Conservation (phyloP, 2,888 invertebrate genomes). For the Cryptophagus acutangulus region DNA sequence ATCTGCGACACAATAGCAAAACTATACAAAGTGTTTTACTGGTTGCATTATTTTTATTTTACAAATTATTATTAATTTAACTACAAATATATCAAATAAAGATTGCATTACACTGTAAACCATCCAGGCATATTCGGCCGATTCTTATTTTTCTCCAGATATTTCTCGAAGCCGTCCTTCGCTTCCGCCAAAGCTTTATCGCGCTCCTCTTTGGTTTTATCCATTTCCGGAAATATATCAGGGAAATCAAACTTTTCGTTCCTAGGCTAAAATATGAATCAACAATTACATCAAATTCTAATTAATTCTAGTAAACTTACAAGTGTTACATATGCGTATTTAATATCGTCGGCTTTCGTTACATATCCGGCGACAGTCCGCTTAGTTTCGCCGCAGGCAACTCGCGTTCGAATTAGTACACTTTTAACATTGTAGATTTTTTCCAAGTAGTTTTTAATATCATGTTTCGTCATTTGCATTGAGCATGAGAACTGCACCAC, state of each 20-base stretch:
- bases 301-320: slow-evolving; percentile 49
- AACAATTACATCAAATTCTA: slow-evolving; percentile 1
- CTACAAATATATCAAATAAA: no score
- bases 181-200: slow-evolving; percentile 60
- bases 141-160: slow-evolving; percentile 60
- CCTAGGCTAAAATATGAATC: slow-evolving; percentile 57
- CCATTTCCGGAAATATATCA: slow-evolving; percentile 56
- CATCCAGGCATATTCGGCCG: slow-evolving; percentile 72
- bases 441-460: slow-evolving; percentile 88
- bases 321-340: slow-evolving; percentile 73
- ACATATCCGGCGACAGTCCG: slow-evolving; percentile 61
- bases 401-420: slow-evolving; percentile 69
- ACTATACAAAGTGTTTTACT: no score
- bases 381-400: slow-evolving; percentile 64
- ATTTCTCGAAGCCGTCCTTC: slow-evolving; percentile 57
- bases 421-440: slow-evolving; percentile 90
- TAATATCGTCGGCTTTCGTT: slow-evolving; percentile 77
- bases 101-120: slow-evolving; percentile 60
- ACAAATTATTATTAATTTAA: no score
- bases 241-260: slow-evolving; percentile 72
- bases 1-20: no score
- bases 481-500: slow-evolving; percentile 85
- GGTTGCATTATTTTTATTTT: no score
- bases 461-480: slow-evolving; percentile 87
- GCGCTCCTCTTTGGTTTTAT: slow-evolving; percentile 49